Base-by-base conservation (phyloP, 2,797 vertebrate genomes). In the Poecilia picta region DNA sequence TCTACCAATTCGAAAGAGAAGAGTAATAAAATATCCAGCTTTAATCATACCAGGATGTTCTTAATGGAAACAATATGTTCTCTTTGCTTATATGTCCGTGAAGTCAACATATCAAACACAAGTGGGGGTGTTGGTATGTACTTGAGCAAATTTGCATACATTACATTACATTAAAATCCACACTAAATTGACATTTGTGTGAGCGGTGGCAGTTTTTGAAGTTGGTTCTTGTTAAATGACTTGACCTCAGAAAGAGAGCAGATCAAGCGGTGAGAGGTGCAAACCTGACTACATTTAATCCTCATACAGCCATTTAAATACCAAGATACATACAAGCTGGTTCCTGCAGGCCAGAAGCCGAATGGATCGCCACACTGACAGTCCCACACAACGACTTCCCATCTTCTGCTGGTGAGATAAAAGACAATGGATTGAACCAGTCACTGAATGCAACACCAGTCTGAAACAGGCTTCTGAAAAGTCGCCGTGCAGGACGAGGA, bases 351-450 rank as follows among this genome's bases (percentile, higher is more conserved):
- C 95, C 93, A 10, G 75, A 79, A 31, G 94, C 95, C 0, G 94
- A 94, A 77, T 96, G 94, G 72, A 96, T 72, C 8, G 91, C 93
- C 64, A 95, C 94, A 46, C 79, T 89, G 70, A 96, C 80, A 53
- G 95, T 96, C 25, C 96, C 96, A 85, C 94, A 94, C 57, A 95
- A 31, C 6, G 76, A 88, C 4, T 72, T 36, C 33, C 49, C 36
- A 7, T 86, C 80, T 43, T 79, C 62, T 4, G 47, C 91, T 92
- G 86, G 2, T 18, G 66, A 83, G 46, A 86, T n/a, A 88, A 25
- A 64, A 82, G 4, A 85, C 23, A 81, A 25, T 1, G 31, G 62
- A 66, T 39, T 66, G 3, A 23, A 4, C 33, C 31, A 39, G 62
- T 33, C 16, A 39, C 10, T 23, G 36, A 39, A 39, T 20, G 62